These are phyloP conservation scores for Cyprinodon tularosa DNA, from an alignment of 2,113 vertebrate genomes.

Conservation along the genomic window DNA sequence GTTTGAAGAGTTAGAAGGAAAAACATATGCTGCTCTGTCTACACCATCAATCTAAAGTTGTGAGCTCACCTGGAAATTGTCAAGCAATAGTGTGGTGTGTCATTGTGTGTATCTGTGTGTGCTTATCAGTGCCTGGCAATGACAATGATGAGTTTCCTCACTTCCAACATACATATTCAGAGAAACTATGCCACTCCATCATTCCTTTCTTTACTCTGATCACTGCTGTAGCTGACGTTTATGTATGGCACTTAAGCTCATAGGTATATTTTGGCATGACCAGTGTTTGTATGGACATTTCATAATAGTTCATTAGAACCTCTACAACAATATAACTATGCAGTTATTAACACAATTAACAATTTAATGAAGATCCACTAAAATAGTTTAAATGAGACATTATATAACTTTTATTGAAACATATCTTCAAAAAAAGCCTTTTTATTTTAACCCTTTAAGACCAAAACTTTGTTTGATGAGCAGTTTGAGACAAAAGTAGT, in stretches of 20 bases:
- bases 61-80: conserved; percentile 68
- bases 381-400: too few species aligned
- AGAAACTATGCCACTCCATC: conserved; percentile 59
- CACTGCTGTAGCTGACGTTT: conserved; percentile 27
- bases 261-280: not conserved
- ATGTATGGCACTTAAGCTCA: conserved; percentile 12
- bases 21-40: conserved; percentile 72
- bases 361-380: not conserved
- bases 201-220: conserved; percentile 38
- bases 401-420: too few species aligned
- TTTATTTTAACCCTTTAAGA: too few species aligned
- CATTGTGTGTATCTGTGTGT: conserved; percentile 21
- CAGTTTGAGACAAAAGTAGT: too few species aligned
- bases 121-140: conserved; percentile 28
- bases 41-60: conserved; percentile 72
- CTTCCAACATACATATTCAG: conserved; percentile 70
- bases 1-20: conserved; percentile 38
- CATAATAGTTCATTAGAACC: conserved; percentile 3
- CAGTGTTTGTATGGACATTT: not conserved
- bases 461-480: too few species aligned
- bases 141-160: conserved; percentile 67
- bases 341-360: conserved; percentile 10
- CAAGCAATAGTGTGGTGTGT: conserved; percentile 50
- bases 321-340: conserved; percentile 13
- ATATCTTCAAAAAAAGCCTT: too few species aligned